Evolutionary conservation across 2,797 vertebrate genomes (phyloP).

Genomic region (Sphenopsis melanotis): DNA sequence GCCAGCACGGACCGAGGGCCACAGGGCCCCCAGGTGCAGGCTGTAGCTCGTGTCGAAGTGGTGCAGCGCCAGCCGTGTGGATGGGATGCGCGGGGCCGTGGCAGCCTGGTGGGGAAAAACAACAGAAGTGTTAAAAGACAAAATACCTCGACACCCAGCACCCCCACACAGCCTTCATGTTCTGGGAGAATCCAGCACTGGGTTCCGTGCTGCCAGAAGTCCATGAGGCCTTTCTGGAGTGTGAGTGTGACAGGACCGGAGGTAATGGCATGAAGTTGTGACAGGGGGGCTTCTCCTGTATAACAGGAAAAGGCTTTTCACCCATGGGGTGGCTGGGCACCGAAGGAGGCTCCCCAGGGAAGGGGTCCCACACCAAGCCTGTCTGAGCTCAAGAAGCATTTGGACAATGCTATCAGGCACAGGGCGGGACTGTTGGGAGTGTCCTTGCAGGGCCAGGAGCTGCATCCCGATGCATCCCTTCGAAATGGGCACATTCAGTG

Average conservation of each 20-base stretch:
- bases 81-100: slow-evolving; percentile 72
- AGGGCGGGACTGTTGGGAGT: neutral
- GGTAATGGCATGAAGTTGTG: neutral
- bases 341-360: neutral
- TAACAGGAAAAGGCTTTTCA: neutral
- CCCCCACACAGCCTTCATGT: accelerated
- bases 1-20: slow-evolving; percentile 84
- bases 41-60: slow-evolving; percentile 84
- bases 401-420: neutral
- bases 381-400: neutral
- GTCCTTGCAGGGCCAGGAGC: neutral
- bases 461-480: neutral
- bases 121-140: neutral
- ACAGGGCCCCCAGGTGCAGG: slow-evolving; percentile 79
- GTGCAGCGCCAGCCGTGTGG: slow-evolving; percentile 81
- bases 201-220: neutral
- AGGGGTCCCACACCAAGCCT: neutral
- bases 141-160: accelerated
- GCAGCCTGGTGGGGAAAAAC: slow-evolving; percentile 73
- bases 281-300: accelerated
- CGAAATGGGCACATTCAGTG: accelerated
- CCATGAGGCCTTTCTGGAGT: accelerated
- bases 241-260: neutral
- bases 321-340: accelerated
- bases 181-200: accelerated